Conservation (phyloP, 2,113 vertebrate genomes). For the Campylorhamphus procurvoides region DNA sequence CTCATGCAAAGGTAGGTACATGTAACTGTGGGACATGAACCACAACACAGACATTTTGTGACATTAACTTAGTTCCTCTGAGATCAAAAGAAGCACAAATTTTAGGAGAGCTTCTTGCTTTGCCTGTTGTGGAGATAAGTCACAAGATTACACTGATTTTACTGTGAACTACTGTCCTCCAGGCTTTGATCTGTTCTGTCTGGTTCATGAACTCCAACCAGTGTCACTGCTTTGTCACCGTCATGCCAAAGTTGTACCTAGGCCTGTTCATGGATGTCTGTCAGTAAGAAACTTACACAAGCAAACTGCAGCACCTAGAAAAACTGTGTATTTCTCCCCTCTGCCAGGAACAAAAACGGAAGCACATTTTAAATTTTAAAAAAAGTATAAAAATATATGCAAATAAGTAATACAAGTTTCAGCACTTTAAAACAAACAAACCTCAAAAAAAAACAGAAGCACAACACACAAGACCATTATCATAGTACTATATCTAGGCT, state of each 20-base stretch:
- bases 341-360: not conserved
- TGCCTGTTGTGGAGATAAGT: constrained; percentile 21
- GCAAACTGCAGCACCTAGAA: not conserved
- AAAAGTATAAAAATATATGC: not conserved
- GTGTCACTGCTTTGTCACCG: not conserved
- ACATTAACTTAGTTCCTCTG: not conserved
- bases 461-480: not conserved
- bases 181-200: constrained; percentile 5
- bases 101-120: not conserved
- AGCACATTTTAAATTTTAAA: accelerated
- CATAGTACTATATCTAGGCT: not conserved
- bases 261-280: not conserved
- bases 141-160: not conserved
- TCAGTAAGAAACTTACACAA: not conserved
- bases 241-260: not conserved
- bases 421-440: not conserved
- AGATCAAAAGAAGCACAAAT: constrained; percentile 39
- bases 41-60: not conserved
- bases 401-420: not conserved
- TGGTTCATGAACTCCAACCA: constrained; percentile 12
- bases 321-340: not conserved
- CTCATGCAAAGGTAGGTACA: not conserved
- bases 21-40: not conserved
- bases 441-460: not conserved
- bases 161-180: not conserved